phyloP scores from a whole-genome alignment of 2,113 vertebrate genomes.

The Coracopsis vasa region DNA sequence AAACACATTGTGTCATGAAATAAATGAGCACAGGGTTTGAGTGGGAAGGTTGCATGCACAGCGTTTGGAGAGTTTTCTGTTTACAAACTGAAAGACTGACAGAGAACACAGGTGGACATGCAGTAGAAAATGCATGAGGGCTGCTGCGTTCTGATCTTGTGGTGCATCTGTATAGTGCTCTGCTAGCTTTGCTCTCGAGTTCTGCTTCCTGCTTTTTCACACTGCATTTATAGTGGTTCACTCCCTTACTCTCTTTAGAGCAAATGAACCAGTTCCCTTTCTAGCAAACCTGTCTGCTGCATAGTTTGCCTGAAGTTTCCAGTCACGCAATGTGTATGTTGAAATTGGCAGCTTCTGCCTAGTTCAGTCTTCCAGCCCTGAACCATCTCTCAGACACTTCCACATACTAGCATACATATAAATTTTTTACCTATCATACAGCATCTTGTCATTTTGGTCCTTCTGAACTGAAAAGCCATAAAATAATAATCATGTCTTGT shows the following conservation, averaged over 20 bases:
- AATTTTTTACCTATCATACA: neutral
- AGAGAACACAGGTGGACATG: neutral
- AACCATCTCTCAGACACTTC: neutral
- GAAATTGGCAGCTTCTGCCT: neutral
- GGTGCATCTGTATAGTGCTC: accelerated
- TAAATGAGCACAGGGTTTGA: neutral
- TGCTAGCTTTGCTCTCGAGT: neutral
- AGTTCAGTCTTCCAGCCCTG: neutral
- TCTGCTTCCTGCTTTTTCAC: neutral
- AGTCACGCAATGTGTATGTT: accelerated
- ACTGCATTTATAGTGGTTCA: neutral
- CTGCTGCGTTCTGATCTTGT: accelerated
- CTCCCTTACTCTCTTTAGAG: neutral
- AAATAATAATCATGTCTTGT: neutral
- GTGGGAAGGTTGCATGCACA: neutral
- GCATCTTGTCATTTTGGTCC: neutral
- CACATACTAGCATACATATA: neutral
- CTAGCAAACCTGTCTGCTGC: neutral
- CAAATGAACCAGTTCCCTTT: neutral
- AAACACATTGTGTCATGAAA: neutral
- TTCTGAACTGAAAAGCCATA: neutral
- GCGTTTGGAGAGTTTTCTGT: neutral
- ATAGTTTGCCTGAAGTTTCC: neutral
- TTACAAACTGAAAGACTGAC: neutral
- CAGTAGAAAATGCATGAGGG: neutral